Conservation (phyloP, 2,888 invertebrate genomes). For the Fragum whitleyi region DNA sequence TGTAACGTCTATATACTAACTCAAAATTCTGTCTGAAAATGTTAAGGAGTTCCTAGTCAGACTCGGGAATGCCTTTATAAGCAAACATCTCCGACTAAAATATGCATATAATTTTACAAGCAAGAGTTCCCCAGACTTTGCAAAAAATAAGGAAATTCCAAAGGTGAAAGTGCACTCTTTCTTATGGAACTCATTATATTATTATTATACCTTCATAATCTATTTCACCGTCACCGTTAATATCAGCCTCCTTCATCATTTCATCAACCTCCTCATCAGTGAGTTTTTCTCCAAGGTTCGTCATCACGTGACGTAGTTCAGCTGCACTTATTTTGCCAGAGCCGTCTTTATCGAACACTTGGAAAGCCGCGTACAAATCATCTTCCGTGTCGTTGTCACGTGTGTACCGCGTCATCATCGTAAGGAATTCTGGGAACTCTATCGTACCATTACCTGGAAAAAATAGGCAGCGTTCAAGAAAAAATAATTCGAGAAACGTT, state of each 20-base stretch:
- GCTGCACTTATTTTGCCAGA: conserved; percentile 99
- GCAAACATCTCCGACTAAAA: no score
- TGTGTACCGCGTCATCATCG: conserved; percentile 99
- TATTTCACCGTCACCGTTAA: conserved; percentile 99
- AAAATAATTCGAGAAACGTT: no score
- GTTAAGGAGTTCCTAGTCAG: no score
- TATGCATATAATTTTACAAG: no score
- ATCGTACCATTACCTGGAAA: conserved; percentile 94
- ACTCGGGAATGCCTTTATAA: no score
- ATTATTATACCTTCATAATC: conserved; percentile 95
- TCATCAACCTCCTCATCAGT: conserved; percentile 99
- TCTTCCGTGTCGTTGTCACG: conserved; percentile 99
- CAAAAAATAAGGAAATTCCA: no score
- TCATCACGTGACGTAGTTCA: conserved; percentile 99
- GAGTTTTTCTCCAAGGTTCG: conserved; percentile 99
- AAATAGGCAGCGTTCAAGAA: no score
- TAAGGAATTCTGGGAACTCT: conserved; percentile 99
- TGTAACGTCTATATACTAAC: no score
- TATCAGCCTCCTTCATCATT: conserved; percentile 99
- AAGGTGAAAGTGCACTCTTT: no score
- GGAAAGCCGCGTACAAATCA: conserved; percentile 99
- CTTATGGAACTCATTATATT: no score
- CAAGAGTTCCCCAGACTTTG: no score
- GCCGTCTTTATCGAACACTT: conserved; percentile 99
- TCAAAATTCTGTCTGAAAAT: no score